Base-by-base conservation (phyloP, 2,888 invertebrate genomes). In the Bhutanitis thaidina region DNA sequence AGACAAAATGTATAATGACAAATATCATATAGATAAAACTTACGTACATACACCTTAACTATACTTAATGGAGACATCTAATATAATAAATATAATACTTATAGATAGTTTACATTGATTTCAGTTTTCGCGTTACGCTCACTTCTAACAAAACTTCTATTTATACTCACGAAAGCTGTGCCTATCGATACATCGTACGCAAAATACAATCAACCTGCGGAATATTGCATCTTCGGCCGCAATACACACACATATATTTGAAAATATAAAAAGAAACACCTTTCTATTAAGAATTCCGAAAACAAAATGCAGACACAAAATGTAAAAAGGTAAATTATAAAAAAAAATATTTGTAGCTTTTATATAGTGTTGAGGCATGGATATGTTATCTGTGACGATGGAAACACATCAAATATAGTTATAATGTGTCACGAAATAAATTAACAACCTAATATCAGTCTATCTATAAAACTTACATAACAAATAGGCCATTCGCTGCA, bases 61-160 rank as follows among this genome's bases (percentile, higher is more conserved):
- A 81, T 46, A 68, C 86, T 85, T 86, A 87, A 74, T 71, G 74
- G 80, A 83, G 77, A 87, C 80, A 78, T 78, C 80, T 86, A 86
- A 76, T 83, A 84, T 86, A 85, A 82, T 85, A 85, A 80, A 82
- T 81, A 81, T 83, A 80, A 80, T 79, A 77, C 81, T 86, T 86
- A 87, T 65, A 66, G 70, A 73, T 84, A 84, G 71, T 76, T n/a
- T 80, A 85, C 77, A 80, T 70, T 68, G 75, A 84, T 73, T 74
- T 74, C 61, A 60, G 62, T 54, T 60, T 48, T 55, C 49, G 54
- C 43, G 4, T 29, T 16, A 71, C 69, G 73, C 71, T 67, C 67
- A 71, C 71, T 72, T 66, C 66, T 65, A 63, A 65, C 55, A 59
- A 62, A 62, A 59, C 56, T 12, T 12, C 56, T 60, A 58, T 46